Evolutionary conservation across 2,113 vertebrate genomes (phyloP).

Genomic region (Polypterus bichir): DNA sequence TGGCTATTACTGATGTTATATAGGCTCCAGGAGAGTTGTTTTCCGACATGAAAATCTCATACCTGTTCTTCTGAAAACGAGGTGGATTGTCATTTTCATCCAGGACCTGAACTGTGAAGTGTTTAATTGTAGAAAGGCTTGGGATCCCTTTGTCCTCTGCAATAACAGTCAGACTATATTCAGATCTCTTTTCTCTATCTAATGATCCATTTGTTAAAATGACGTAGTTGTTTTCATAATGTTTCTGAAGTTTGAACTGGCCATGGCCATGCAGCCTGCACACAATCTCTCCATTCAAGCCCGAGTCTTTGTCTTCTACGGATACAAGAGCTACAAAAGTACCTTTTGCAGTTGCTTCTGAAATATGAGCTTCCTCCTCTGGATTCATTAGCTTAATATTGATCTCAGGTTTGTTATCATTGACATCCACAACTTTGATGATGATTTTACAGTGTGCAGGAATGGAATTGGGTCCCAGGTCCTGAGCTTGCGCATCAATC

Average conservation of each 20-base stretch:
- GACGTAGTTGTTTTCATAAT: conserved; percentile 89
- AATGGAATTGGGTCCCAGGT: conserved; percentile 90
- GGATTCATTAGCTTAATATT: conserved; percentile 86
- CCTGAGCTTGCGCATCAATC: conserved; percentile 87
- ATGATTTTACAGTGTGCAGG: conserved; percentile 93
- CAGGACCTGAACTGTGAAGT: conserved; percentile 85
- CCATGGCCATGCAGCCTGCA: conserved; percentile 86
- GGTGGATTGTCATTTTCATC: conserved; percentile 96
- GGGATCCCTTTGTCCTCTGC: conserved; percentile 84
- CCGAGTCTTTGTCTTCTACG: conserved; percentile 85
- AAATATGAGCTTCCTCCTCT: conserved; percentile 80
- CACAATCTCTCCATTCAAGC: conserved; percentile 73
- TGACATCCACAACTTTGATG: conserved; percentile 85
- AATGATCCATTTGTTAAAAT: conserved; percentile 85
- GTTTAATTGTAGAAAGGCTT: conserved; percentile 83
- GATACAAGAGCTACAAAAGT: conserved; percentile 86
- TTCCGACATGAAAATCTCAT: conserved; percentile 84
- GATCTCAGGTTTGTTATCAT: conserved; percentile 94
- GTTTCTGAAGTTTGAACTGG: conserved; percentile 89
- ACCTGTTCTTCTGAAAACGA: conserved; percentile 78
- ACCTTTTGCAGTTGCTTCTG: conserved; percentile 76
- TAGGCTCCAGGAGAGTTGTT: conserved; percentile 90
- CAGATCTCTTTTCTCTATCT: conserved; percentile 86
- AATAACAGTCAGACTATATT: conserved; percentile 88
- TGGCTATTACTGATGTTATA: conserved; percentile 78